A percentile compares a stretch with the other conserved stretches of the same genome.
phyloP scores from a whole-genome alignment of 1,140 invertebrate species.

The Gonatopus flavifemur region DNA sequence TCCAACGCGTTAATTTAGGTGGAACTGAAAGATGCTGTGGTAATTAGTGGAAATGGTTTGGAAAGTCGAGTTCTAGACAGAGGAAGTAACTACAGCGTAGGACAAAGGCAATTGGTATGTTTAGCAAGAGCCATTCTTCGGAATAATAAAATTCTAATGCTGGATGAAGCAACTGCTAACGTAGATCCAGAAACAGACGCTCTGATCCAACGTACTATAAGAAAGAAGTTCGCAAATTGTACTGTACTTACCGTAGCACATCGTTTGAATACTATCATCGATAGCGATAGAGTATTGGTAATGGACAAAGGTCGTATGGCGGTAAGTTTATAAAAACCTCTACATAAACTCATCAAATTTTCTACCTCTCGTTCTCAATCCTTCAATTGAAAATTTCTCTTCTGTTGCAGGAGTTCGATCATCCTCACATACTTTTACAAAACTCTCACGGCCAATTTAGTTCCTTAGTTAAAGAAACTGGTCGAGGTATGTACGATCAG shows the following conservation, averaged over 20 bases:
- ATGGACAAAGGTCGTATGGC: constrained; percentile 60
- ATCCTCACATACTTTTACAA: constrained; percentile 62
- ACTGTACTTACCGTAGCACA: constrained; percentile 71
- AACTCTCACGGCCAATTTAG: constrained; percentile 61
- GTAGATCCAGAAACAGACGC: constrained; percentile 66
- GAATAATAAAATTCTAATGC: constrained; percentile 67
- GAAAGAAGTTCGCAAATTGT: constrained; percentile 54
- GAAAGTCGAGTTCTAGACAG: constrained; percentile 63
- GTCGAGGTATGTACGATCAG: constrained; percentile 57
- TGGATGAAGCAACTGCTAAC: constrained; percentile 80
- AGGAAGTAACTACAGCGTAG: constrained; percentile 69
- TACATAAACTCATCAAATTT: neutral
- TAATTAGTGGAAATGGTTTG: constrained; percentile 49
- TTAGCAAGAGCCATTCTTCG: constrained; percentile 68
- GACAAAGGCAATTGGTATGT: constrained; percentile 72
- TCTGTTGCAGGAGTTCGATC: constrained; percentile 64
- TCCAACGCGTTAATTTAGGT: too few relatives aligned
- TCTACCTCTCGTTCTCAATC: neutral
- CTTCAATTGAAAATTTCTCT: neutral
- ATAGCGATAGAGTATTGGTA: constrained; percentile 66
- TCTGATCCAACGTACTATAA: constrained; percentile 58
- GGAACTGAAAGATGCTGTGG: constrained; percentile 52
- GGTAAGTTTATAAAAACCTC: constrained; percentile 51
- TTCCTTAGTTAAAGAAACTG: constrained; percentile 69
- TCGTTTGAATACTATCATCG: constrained; percentile 61